Conservation (phyloP, 2,888 invertebrate species). For the Tipula lateralis region DNA sequence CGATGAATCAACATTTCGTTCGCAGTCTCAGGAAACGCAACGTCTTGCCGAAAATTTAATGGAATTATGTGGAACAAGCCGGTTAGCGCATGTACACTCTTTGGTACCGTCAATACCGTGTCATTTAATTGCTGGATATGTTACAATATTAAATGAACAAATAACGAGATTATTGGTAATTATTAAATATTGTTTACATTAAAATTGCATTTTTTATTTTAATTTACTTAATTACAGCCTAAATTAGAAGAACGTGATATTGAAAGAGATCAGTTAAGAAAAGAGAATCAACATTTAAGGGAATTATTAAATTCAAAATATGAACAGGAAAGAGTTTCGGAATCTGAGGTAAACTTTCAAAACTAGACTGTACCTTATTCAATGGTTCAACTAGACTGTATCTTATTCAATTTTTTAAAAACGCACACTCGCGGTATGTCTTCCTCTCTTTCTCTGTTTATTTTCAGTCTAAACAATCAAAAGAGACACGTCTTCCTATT, state of each 20-base stretch:
- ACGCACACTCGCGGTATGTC: no score
- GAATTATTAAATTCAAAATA: slow-evolving; percentile 65
- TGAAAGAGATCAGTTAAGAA: slow-evolving; percentile 66
- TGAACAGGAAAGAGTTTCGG: slow-evolving; percentile 37
- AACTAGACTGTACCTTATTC: no score
- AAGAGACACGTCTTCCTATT: no score
- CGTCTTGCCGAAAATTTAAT: slow-evolving; percentile 25
- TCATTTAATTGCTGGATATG: slow-evolving; percentile 58
- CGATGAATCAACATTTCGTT: slow-evolving; percentile 25
- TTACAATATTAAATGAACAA: slow-evolving; percentile 59
- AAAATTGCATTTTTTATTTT: neutral
- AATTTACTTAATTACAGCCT: slow-evolving; percentile 52
- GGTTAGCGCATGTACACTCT: slow-evolving; percentile 47
- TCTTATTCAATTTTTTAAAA: neutral
- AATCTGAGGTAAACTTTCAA: slow-evolving; percentile 5
- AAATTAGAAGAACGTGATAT: slow-evolving; percentile 70
- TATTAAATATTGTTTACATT: no score
- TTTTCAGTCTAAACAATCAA: no score
- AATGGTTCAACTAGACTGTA: neutral
- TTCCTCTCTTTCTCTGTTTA: no score
- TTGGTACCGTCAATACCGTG: slow-evolving; percentile 58
- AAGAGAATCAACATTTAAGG: slow-evolving; percentile 65
- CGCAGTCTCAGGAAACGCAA: neutral
- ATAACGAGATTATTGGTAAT: slow-evolving; percentile 64
- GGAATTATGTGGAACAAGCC: slow-evolving; percentile 47